Base-by-base conservation (phyloP, 1,140 invertebrate species). In the Brachionus plicatilis region DNA sequence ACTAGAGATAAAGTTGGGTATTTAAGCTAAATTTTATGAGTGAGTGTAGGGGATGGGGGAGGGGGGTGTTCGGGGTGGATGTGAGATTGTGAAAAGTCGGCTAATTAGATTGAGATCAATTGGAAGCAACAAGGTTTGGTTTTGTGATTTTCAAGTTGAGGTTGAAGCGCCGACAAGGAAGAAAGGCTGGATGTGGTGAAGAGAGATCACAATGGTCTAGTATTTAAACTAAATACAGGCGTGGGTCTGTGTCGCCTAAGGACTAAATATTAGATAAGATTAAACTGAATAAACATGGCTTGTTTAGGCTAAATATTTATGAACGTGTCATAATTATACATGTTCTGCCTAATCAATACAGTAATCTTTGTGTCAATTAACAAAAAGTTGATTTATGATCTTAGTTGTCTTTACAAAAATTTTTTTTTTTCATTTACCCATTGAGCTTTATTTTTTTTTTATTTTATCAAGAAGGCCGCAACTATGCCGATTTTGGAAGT, bases 241-340 rank as follows among this genome's bases (percentile, higher is more conserved):
- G 53, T 60, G 45, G 45, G 14, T n/a, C 11, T 14, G 11, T 11
- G 53, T 60, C 17, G 53, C 53, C 53, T 7, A 20, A 20, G 53
- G 53, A 60, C 53, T 60, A 60, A 60, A 60, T 60, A 60, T 60
- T 60, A 60, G 53, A 60, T 60, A 60, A 60, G 53, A 60, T 60
- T 60, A 24, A 60, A 14, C 12, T 53, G 12, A 24, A 60, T 60
- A 60, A 60, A 60, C n/a, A 20, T 27, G 53, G 6, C 9, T 20
- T 60, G 33, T 24, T 17, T 20, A 5, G 53, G 20, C n/a, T 20
- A 60, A 60, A 60, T 60, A 60, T 60, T 60, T n/a, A 60, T 24
- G 8, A 20, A 24, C 17, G 9, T 60, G 53, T 60, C 53, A 60
- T 60, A 20, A 60, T 60, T 60, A 29, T 29, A 60, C 53, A 60